Evolutionary conservation across 2,797 vertebrate genomes (phyloP), one percentile per base, ranked within the genome.

Genomic region (Urosaurus nigricauda): DNA sequence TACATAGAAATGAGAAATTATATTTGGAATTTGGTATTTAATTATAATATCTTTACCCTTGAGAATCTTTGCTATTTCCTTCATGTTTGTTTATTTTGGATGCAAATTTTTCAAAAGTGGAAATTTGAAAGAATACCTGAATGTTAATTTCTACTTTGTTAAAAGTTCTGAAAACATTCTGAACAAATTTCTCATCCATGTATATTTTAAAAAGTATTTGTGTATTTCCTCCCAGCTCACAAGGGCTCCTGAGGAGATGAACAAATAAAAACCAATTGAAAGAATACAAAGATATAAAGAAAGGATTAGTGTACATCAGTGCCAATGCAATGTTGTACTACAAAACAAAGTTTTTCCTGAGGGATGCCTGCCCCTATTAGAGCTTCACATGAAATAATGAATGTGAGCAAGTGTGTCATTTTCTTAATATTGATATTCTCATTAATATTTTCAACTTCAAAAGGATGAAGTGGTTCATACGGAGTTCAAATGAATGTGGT

Each of bases 401-500:
- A 89, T 86, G 70, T 71, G 89, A 88, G 78, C 90, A 87, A 87
- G 81, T 77, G 24, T 70, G 75, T 47, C 81, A 37, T 90, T 92
- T 91, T 91, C 91, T 91, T 91, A 89, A 88, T 94, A 90, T 88
- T 90, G 74, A 89, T 93, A 47, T 89, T 90, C 75, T 94, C 85
- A 93, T 94, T 94, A 94, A 93, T 91, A 84, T 77, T 85, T 88
- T 85, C 88, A 85, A 7, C 89, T 93, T 95, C 93, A 96, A 95
- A 93, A 88, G 40, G 87, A 91, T 81, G 12, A 84, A 94, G 90
- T 88, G 89, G 94, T 95, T 95, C 94, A 94, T 85, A 88, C 71
- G 85, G 58, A 95, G 95, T 95, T 96, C 93, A 96, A 94, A 95
- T 88, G 75, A 90, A 92, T 91, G 83, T 13, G 47, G 86, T 92